phyloP scores from a whole-genome alignment of 2,888 invertebrate species.

The Folsomia candida region DNA sequence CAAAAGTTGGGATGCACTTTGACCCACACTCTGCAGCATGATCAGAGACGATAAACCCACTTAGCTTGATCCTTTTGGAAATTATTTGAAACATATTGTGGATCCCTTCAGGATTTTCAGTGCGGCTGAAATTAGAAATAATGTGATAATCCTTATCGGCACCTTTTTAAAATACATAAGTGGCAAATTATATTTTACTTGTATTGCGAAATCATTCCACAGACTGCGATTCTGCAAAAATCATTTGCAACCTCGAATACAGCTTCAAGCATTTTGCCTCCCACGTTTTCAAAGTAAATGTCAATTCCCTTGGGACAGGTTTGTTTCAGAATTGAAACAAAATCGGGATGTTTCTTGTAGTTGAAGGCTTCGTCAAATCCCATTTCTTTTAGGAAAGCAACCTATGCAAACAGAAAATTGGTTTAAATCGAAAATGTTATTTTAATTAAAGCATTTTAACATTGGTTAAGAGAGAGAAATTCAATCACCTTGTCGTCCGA shows the following conservation, averaged over 20 bases:
- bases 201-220: conserved; percentile 29
- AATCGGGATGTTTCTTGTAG: conserved; percentile 22
- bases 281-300: conserved; percentile 25
- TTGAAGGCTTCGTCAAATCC: conserved; percentile 26
- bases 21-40: neutral
- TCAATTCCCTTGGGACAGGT: conserved; percentile 27
- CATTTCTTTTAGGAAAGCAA: conserved; percentile 16
- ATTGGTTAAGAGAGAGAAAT: too few species aligned
- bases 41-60: conserved; percentile 20
- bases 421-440: too few species aligned
- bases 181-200: neutral
- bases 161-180: too few species aligned
- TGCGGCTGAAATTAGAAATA: neutral
- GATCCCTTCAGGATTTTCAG: conserved; percentile 8
- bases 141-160: too few species aligned
- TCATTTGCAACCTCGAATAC: conserved; percentile 18
- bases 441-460: too few species aligned
- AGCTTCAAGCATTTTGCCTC: conserved; percentile 24
- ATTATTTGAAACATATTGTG: neutral
- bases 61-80: conserved; percentile 9
- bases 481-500: conserved; percentile 17
- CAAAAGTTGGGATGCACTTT: neutral
- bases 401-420: neutral
- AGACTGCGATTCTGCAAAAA: conserved; percentile 17
- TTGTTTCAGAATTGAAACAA: conserved; percentile 13